phyloP scores from a whole-genome alignment of 92 coral and sea anemone genomes.

The Paramuricea clavata region DNA sequence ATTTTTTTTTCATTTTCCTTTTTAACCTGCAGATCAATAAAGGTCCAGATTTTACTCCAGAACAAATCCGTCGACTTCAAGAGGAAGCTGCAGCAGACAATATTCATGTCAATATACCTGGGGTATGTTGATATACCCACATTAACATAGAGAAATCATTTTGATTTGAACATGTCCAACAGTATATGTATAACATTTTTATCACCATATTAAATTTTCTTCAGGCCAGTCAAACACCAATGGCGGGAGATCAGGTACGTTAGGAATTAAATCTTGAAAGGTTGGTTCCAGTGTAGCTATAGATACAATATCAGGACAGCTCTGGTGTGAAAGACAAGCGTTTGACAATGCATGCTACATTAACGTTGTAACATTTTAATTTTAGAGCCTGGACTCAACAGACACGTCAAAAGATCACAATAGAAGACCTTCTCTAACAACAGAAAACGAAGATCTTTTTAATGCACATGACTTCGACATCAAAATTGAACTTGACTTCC shows the following conservation, averaged over 20 bases:
- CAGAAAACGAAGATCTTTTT: constrained; percentile 88
- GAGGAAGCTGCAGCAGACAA: constrained; percentile 57
- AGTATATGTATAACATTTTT: background rate
- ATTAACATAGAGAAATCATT: background rate
- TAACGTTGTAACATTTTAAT: background rate
- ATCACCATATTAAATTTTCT: background rate
- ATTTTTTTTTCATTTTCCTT: too few relatives aligned
- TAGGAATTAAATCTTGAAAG: background rate
- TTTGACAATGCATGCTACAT: too few relatives aligned
- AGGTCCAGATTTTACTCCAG: constrained; percentile 26
- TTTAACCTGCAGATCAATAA: constrained; percentile 5
- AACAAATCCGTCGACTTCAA: constrained; percentile 40
- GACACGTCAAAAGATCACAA: constrained; percentile 69
- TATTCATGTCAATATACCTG: constrained; percentile 53
- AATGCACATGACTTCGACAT: constrained; percentile 98
- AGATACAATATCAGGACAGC: too few relatives aligned
- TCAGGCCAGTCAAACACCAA: background rate
- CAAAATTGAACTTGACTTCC: constrained; percentile 95
- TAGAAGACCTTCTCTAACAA: constrained; percentile 60
- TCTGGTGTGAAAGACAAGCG: too few relatives aligned
- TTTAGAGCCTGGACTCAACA: constrained; percentile 53
- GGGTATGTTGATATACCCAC: background rate
- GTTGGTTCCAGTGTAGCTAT: too few relatives aligned
- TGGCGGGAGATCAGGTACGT: constrained; percentile 2
- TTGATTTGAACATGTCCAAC: background rate